Percentiles rank a stretch among this genome's conserved stretches.
These are phyloP conservation scores for Silurus aristotelis DNA, from an alignment of 2,797 vertebrate genomes.

Conservation along the genomic window DNA sequence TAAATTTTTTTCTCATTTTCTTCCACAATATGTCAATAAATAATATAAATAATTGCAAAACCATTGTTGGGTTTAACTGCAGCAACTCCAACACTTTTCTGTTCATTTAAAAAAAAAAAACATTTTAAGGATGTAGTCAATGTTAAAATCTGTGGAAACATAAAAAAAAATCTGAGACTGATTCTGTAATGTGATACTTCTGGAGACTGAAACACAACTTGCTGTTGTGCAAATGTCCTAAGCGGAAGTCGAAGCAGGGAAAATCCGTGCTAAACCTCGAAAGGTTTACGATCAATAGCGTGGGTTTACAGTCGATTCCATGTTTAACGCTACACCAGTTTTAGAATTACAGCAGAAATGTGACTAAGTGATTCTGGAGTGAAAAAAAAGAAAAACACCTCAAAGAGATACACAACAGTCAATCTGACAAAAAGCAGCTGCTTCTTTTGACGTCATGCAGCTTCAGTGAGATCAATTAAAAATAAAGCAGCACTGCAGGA, in stretches of 20 bases:
- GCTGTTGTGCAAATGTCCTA: background rate
- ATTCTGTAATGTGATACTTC: background rate
- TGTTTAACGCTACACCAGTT: background rate
- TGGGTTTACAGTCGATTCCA: background rate
- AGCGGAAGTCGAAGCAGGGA: background rate
- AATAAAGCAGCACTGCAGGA: slow-evolving; percentile 6
- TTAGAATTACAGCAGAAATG: slow-evolving; percentile 4
- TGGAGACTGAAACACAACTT: background rate
- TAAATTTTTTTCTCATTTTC: no score
- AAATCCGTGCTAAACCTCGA: background rate
- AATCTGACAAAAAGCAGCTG: slow-evolving; percentile 49
- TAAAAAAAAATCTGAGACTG: background rate
- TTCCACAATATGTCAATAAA: no score
- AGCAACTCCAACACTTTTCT: no score
- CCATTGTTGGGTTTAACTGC: no score
- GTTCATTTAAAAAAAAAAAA: no score
- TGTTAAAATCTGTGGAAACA: background rate
- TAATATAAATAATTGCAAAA: no score
- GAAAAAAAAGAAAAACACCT: background rate
- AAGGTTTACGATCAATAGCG: background rate
- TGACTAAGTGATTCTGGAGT: background rate
- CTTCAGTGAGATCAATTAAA: slow-evolving; percentile 21
- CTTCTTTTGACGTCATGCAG: slow-evolving; percentile 16
- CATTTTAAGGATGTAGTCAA: no score
- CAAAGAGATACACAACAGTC: slow-evolving; percentile 21